These are phyloP conservation scores for Tapirus indicus DNA, from an alignment of 2,797 vertebrate genomes.

Conservation along the genomic window DNA sequence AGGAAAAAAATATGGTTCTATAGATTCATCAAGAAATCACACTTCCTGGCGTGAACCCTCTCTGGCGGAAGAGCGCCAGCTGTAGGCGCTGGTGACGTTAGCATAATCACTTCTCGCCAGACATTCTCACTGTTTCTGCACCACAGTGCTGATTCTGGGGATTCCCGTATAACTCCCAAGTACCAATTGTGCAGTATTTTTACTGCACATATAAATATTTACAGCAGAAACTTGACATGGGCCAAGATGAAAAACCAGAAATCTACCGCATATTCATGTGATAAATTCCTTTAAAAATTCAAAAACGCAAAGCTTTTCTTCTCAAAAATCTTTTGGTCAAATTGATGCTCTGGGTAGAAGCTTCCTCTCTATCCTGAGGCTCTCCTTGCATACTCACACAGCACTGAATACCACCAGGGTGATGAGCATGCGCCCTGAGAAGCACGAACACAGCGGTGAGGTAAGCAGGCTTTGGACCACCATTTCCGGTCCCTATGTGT, in stretches of 20 bases:
- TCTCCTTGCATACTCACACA: background rate
- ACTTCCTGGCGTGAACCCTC: conserved; percentile 44
- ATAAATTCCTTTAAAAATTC: background rate
- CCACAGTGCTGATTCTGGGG: background rate
- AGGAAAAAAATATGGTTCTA: background rate
- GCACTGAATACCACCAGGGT: background rate
- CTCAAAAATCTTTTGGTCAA: background rate
- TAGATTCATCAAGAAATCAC: conserved; percentile 74
- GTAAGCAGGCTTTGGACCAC: background rate
- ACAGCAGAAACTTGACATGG: background rate
- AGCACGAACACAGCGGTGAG: too few relatives aligned
- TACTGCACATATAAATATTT: background rate
- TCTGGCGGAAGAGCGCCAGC: conserved; percentile 54
- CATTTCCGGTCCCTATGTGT: background rate
- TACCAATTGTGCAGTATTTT: background rate
- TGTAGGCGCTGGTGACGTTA: conserved; percentile 15
- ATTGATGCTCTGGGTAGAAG: background rate
- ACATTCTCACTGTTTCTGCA: background rate
- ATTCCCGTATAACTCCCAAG: background rate
- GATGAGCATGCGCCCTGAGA: background rate
- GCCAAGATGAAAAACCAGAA: conserved; percentile 3
- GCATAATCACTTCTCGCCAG: background rate
- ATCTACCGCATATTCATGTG: background rate
- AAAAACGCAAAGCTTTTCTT: background rate
- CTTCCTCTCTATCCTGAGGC: background rate